Conservation (phyloP, 2,113 vertebrate species). For the Gnathonemus echidnorhynchus region DNA sequence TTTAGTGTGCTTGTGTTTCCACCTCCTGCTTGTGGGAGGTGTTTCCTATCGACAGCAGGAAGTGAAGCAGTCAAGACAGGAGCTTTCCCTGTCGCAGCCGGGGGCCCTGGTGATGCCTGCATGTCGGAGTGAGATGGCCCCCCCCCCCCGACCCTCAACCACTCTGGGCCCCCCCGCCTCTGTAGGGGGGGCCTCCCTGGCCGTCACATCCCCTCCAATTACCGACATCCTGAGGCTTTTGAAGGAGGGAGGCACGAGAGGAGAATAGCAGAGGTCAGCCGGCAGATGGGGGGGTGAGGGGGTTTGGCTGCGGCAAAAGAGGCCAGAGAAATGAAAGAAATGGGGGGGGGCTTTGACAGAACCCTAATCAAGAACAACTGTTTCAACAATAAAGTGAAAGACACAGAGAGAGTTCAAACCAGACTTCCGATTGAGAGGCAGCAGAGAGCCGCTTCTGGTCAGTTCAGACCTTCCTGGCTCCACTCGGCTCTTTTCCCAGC, state of each 20-base stretch:
- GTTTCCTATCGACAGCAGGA: background rate
- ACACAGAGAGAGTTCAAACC: conserved; percentile 30
- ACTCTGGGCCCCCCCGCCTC: conserved; percentile 49
- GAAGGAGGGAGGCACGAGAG: conserved; percentile 63
- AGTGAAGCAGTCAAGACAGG: background rate
- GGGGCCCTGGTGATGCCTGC: conserved; percentile 54
- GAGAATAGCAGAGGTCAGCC: conserved; percentile 68
- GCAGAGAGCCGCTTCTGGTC: conserved; percentile 32
- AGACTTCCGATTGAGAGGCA: conserved; percentile 32
- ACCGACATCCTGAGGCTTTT: conserved; percentile 65
- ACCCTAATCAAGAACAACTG: conserved; percentile 66
- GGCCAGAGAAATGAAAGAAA: conserved; percentile 38
- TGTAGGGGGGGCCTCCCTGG: conserved; percentile 49
- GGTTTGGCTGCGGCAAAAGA: conserved; percentile 43
- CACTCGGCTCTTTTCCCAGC: background rate
- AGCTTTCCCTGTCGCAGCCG: conserved; percentile 28
- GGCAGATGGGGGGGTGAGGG: conserved; percentile 65
- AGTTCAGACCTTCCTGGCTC: conserved; percentile 35
- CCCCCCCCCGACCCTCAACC: conserved; percentile 50
- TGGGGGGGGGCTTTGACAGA: conserved; percentile 45
- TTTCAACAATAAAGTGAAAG: conserved; percentile 61
- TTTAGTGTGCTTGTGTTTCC: background rate
- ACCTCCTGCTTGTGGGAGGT: background rate
- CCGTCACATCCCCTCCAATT: conserved; percentile 69
- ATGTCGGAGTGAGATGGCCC: conserved; percentile 57